A percentile compares a stretch with the other conserved stretches of the same genome.
phyloP scores from a whole-genome alignment of 2,797 vertebrate genomes.

The Pseudopleuronectes americanus region DNA sequence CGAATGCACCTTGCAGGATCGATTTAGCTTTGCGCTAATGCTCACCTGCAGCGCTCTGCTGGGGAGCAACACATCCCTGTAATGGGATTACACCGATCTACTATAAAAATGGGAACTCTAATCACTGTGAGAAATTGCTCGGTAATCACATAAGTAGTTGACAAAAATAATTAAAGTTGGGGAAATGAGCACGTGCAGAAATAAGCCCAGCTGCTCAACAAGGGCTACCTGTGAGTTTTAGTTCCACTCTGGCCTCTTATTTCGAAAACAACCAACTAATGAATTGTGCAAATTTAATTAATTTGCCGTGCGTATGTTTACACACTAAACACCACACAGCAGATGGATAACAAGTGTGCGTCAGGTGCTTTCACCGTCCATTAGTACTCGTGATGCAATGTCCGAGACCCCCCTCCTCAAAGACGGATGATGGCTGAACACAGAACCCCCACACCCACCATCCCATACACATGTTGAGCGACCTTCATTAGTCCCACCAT shows the following conservation, averaged over 20 bases:
- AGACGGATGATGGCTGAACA: conserved; percentile 56
- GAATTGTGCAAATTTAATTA: not conserved
- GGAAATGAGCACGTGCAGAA: not conserved
- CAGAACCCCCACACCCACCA: conserved; percentile 13
- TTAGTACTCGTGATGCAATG: conserved; percentile 24
- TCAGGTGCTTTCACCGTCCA: conserved; percentile 14
- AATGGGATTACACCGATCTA: conserved; percentile 68
- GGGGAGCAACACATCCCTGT: conserved; percentile 46
- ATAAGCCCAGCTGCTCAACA: not conserved
- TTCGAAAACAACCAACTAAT: not conserved
- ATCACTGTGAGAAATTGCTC: conserved; percentile 56
- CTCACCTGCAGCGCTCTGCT: conserved; percentile 49
- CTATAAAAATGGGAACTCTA: conserved; percentile 56
- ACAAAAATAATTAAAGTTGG: conserved; percentile 49
- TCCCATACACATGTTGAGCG: conserved; percentile 64
- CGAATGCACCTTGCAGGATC: conserved; percentile 46
- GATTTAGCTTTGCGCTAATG: conserved; percentile 37
- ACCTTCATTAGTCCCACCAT: conserved; percentile 69
- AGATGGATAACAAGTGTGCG: conserved; percentile 9
- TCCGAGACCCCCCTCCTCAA: conserved; percentile 39
- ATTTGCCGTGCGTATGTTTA: conserved; percentile 13
- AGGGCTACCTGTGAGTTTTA: not conserved
- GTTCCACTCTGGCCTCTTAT: not conserved
- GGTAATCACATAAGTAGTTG: conserved; percentile 52
- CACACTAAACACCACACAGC: not conserved